These are phyloP conservation scores for Butastur rufipennis DNA, from an alignment of 2,113 vertebrate species.

Conservation along the genomic window DNA sequence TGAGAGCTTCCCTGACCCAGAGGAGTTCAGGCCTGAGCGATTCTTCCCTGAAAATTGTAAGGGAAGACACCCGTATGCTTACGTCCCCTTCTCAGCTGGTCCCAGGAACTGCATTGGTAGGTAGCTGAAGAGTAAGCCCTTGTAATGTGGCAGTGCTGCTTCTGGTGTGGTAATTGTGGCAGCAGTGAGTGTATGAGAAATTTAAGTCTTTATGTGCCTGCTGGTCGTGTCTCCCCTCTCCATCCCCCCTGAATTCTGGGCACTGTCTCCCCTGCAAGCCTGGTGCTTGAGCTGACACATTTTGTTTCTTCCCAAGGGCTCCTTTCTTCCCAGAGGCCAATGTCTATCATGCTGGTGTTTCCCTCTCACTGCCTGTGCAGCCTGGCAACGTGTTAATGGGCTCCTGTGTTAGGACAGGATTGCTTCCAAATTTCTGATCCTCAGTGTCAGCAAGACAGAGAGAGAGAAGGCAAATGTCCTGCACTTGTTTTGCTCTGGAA, in stretches of 20 bases:
- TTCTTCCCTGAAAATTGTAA: constrained; percentile 84
- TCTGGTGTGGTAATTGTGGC: background rate
- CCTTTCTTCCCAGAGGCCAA: background rate
- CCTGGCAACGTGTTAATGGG: background rate
- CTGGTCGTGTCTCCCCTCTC: background rate
- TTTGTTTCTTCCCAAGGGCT: background rate
- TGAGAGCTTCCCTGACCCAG: constrained; percentile 83
- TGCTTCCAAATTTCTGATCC: background rate
- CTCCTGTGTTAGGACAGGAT: background rate
- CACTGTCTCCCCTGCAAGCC: background rate
- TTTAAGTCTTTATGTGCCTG: background rate
- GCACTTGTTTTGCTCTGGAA: background rate
- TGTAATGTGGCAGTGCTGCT: background rate
- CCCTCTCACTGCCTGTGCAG: background rate
- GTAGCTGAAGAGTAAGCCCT: background rate
- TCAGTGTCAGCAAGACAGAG: background rate
- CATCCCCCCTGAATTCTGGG: background rate
- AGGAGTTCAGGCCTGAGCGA: constrained; percentile 89
- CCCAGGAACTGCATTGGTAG: constrained; percentile 94
- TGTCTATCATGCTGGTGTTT: background rate
- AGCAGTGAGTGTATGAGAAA: background rate
- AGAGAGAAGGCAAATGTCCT: background rate
- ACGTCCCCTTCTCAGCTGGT: constrained; percentile 93
- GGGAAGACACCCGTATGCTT: constrained; percentile 84
- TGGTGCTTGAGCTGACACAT: background rate